Evolutionary conservation across 2,113 vertebrate species (phyloP).

Genomic region (Xenopus tropicalis): DNA sequence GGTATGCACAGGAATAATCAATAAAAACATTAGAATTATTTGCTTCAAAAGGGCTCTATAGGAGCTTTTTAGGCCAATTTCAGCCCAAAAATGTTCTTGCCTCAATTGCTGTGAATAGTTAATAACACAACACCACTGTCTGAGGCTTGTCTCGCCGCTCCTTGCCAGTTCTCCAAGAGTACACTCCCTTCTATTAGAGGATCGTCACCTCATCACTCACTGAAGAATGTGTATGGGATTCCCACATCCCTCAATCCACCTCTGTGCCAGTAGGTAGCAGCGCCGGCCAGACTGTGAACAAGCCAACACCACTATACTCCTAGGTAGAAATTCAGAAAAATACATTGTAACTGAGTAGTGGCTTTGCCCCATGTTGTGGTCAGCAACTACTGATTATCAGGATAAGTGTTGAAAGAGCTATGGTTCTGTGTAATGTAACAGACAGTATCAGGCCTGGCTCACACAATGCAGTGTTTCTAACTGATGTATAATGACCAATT

Average conservation of each 20-base stretch:
- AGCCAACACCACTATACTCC: constrained; percentile 29
- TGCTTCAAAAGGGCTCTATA: too few species aligned
- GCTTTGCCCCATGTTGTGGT: background rate
- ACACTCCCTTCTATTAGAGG: constrained; percentile 44
- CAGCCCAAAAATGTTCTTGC: too few species aligned
- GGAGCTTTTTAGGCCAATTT: too few species aligned
- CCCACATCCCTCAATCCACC: constrained; percentile 34
- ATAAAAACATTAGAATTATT: too few species aligned
- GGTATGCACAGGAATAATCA: too few species aligned
- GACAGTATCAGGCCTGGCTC: too few species aligned
- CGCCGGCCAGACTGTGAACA: constrained; percentile 18
- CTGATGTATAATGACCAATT: too few species aligned
- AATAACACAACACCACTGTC: constrained; percentile 14
- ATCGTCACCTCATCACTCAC: constrained; percentile 40
- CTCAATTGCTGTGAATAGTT: too few species aligned
- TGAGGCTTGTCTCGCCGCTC: constrained; percentile 17
- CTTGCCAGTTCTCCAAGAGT: constrained; percentile 30
- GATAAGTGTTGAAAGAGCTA: background rate
- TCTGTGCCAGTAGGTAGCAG: constrained; percentile 38
- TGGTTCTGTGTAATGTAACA: background rate
- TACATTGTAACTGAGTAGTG: constrained; percentile 1
- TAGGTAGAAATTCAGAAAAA: constrained; percentile 16
- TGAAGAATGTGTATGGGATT: constrained; percentile 41
- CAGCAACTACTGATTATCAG: background rate
- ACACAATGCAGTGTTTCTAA: too few species aligned